Evolutionary conservation across 2,113 vertebrate genomes (phyloP).

Genomic region (Pomatorhinus ruficollis): DNA sequence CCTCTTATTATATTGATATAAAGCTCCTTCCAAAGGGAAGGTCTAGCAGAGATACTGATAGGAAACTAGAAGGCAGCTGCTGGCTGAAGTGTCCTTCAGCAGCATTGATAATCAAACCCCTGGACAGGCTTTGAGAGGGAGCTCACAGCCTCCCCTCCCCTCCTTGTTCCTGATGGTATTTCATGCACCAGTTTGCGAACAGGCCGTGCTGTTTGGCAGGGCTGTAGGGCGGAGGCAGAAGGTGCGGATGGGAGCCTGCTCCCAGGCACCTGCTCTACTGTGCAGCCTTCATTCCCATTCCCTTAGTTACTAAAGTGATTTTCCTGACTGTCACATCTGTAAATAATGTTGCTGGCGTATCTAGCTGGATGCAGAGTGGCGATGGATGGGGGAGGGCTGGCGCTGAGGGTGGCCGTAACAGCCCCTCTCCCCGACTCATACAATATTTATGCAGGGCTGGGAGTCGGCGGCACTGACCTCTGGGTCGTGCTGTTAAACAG

Average conservation of each 20-base stretch:
- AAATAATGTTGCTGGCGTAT: constrained; percentile 70
- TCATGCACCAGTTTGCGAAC: background rate
- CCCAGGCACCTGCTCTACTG: background rate
- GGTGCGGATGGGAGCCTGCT: background rate
- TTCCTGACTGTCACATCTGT: constrained; percentile 70
- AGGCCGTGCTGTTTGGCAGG: fast-evolving
- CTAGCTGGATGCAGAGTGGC: constrained; percentile 65
- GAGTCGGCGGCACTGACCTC: constrained; percentile 83
- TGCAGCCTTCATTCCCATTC: constrained; percentile 43
- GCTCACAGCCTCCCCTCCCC: background rate
- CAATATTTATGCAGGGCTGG: constrained; percentile 88
- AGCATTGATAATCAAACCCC: background rate
- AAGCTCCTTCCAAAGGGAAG: background rate
- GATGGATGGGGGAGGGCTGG: constrained; percentile 50
- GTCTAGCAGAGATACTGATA: background rate
- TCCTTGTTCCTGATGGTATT: background rate
- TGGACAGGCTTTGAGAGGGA: background rate
- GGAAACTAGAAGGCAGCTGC: background rate
- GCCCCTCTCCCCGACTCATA: constrained; percentile 76
- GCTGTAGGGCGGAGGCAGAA: background rate
- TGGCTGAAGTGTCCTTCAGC: background rate
- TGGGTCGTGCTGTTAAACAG: constrained; percentile 89
- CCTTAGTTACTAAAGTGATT: constrained; percentile 69
- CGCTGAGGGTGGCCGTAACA: constrained; percentile 22
- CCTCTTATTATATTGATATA: background rate